Base-by-base conservation (phyloP, 2,797 vertebrate species). In the Apogon talboti region DNA sequence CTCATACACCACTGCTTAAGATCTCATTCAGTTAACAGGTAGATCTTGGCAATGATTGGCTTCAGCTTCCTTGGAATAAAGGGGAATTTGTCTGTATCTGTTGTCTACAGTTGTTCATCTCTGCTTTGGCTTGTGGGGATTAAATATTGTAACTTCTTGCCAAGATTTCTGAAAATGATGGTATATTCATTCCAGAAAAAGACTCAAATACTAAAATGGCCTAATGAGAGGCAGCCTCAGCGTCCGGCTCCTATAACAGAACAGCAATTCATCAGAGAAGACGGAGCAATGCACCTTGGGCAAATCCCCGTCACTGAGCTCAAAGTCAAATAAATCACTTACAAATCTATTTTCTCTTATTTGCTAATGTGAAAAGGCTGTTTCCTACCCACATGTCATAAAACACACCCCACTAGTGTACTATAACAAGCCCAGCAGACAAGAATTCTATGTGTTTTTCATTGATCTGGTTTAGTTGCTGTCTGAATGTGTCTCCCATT, bases 11-110 rank as follows among this genome's bases (percentile, higher is more conserved):
- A 53, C 73, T 67, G 52, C 58, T 76, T 40, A 58, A 30, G 57
- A 28, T 70, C 74, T 65, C 55, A 62, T 64, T 52, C 49, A 40
- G 66, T 75, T 65, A 78, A 78, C 28, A 52, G 74, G 64, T 78
- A 79, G 88, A 86, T 90, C 83, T 89, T 84, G 81, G 80, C 85
- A 70, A 16, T 11, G 40, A 15, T 60, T 55, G 4, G 18, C 55
- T 58, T 73, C 28, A 51, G 54, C 46, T 76, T 75, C 62, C 48
- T 70, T 48, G 43, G 85, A 85, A 85, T 85, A 74, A 78, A 85
- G 75, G 58, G 68, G 74, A 85, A 81, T 89, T 84, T 89, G 67
- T 87, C 72, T 66, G 68, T 74, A 71, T 86, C 71, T 84, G 67
- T 62, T 71, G 84, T 88, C 58, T 77, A 47, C 61, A 55, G 50